Evolutionary conservation across 2,797 vertebrate species (phyloP).

Genomic region (Hyperoplus lanceolatus): DNA sequence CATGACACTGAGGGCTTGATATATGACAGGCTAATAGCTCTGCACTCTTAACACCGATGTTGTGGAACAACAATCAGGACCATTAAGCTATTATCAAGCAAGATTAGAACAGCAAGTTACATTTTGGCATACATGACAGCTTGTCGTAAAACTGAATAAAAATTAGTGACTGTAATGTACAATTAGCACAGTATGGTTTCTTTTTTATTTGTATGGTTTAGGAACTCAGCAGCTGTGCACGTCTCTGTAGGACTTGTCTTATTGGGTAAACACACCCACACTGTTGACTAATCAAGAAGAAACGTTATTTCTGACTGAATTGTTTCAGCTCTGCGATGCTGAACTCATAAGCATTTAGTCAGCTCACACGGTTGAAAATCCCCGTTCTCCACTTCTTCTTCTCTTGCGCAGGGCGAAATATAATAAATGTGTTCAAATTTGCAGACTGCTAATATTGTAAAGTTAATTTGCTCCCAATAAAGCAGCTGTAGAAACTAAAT

Average conservation of each 20-base stretch:
- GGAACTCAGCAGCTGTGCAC: neutral
- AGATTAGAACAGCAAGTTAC: conserved; percentile 44
- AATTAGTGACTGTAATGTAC: conserved; percentile 13
- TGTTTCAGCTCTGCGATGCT: neutral
- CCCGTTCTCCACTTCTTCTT: conserved; percentile 2
- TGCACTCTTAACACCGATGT: conserved; percentile 32
- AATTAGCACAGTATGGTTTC: conserved; percentile 15
- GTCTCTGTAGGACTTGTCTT: conserved; percentile 17
- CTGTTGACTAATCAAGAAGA: conserved; percentile 45
- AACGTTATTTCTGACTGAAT: conserved; percentile 27
- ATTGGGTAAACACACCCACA: conserved; percentile 29
- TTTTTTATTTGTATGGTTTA: conserved; percentile 27
- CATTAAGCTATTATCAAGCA: conserved; percentile 55
- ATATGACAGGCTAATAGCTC: conserved; percentile 59
- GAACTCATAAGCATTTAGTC: conserved; percentile 24
- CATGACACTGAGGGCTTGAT: conserved; percentile 69
- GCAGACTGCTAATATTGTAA: conserved; percentile 54
- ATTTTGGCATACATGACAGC: conserved; percentile 31
- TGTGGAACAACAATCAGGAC: conserved; percentile 51
- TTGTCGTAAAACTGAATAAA: conserved; percentile 36
- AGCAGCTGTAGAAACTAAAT: conserved; percentile 57
- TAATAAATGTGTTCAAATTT: conserved; percentile 65
- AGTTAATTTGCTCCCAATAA: conserved; percentile 68
- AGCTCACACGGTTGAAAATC: conserved; percentile 11
- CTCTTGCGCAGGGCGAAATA: conserved; percentile 22